Evolutionary conservation across 2,113 vertebrate species (phyloP).

Genomic region (Planiliza haematocheilus): DNA sequence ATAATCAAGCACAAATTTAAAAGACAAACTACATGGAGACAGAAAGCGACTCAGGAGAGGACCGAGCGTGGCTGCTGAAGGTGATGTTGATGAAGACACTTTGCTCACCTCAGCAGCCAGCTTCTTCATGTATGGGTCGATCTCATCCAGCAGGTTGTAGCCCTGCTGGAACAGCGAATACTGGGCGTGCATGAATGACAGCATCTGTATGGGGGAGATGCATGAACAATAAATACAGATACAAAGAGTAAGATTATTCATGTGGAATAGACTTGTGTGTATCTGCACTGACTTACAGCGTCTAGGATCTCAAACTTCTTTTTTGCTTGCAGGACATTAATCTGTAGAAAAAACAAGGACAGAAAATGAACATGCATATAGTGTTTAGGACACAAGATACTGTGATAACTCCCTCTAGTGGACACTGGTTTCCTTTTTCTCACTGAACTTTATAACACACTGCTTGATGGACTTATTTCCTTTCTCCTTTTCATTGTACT

Average conservation of each 20-base stretch:
- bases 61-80: neutral
- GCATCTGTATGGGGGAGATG: slow-evolving; percentile 85
- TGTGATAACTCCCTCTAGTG: slow-evolving; percentile 45
- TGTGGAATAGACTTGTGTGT: neutral
- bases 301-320: slow-evolving; percentile 99
- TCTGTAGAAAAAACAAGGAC: slow-evolving; percentile 77
- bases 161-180: slow-evolving; percentile 97
- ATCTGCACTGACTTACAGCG: slow-evolving; percentile 85
- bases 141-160: slow-evolving; percentile 91
- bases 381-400: neutral
- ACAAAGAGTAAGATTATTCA: accelerated
- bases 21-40: neutral
- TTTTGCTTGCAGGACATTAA: slow-evolving; percentile 97
- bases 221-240: neutral
- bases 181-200: slow-evolving; percentile 98
- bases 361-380: neutral
- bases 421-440: neutral
- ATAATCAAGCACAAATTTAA: neutral
- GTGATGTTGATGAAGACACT: neutral
- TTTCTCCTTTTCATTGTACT: neutral
- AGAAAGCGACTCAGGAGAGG: neutral
- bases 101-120: slow-evolving; percentile 92
- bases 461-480: neutral
- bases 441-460: neutral
- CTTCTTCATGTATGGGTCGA: slow-evolving; percentile 98